phyloP scores from a whole-genome alignment of 2,797 vertebrate species.

The Balearica regulorum region DNA sequence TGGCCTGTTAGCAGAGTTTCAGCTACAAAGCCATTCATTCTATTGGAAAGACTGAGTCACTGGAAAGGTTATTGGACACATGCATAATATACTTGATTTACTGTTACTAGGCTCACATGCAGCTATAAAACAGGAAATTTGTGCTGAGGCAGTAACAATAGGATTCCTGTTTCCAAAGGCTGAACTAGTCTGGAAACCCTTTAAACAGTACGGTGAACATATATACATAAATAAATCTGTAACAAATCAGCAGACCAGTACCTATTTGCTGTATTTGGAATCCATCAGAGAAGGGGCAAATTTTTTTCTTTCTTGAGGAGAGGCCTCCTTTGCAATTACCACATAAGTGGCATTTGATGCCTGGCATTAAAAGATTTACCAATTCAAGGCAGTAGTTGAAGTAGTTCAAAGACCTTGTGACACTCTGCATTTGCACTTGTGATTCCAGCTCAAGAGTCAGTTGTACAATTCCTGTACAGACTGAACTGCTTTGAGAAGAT shows the following conservation, averaged over 20 bases:
- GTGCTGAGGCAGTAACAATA: neutral
- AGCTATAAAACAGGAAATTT: neutral
- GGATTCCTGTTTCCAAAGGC: neutral
- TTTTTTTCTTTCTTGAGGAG: neutral
- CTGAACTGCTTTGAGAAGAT: neutral
- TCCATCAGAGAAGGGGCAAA: neutral
- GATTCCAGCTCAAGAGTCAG: neutral
- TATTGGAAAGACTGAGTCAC: neutral
- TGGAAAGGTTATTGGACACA: neutral
- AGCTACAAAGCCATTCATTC: neutral
- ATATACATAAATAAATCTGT: neutral
- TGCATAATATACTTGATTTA: neutral
- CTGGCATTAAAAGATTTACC: neutral
- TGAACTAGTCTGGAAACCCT: neutral
- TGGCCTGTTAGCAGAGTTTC: neutral
- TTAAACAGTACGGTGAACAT: neutral
- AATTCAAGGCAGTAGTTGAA: neutral
- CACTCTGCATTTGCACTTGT: neutral
- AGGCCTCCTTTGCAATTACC: neutral
- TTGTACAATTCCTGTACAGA: neutral
- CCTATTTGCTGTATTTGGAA: neutral
- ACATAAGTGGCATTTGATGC: neutral
- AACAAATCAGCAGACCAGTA: neutral
- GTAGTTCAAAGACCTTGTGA: neutral
- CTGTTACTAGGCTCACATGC: neutral